These are phyloP conservation scores for Rallus limicola DNA, from an alignment of 2,113 vertebrate genomes.

Conservation along the genomic window DNA sequence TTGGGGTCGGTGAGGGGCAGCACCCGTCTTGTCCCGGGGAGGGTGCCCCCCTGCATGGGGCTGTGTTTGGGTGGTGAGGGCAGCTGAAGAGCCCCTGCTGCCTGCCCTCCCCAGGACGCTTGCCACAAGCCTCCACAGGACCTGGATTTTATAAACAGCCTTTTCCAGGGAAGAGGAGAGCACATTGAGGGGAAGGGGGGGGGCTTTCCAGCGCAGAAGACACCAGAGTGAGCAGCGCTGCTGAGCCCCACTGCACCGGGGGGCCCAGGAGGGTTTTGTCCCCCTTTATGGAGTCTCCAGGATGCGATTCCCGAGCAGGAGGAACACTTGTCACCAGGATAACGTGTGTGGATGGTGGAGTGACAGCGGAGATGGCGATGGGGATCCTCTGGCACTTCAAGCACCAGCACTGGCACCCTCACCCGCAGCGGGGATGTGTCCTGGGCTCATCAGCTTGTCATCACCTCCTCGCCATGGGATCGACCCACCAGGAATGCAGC, in stretches of 20 bases:
- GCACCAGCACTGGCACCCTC: too few relatives aligned
- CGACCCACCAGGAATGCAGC: fast-evolving
- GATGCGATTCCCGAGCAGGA: fast-evolving
- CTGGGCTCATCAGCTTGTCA: fast-evolving
- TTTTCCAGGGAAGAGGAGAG: not conserved
- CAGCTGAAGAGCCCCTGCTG: not conserved
- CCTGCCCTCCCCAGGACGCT: not conserved
- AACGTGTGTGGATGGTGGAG: too few relatives aligned
- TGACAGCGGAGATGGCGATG: too few relatives aligned
- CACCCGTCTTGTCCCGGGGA: too few relatives aligned
- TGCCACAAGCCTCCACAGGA: fast-evolving
- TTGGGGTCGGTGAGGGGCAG: too few relatives aligned
- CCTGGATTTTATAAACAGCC: fast-evolving
- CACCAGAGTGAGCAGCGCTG: fast-evolving
- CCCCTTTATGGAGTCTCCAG: not conserved
- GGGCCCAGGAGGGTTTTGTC: not conserved
- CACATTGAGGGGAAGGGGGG: not conserved
- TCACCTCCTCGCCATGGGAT: fast-evolving
- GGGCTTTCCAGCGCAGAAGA: not conserved
- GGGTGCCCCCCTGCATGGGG: not conserved
- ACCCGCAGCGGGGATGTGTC: fast-evolving
- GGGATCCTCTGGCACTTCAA: not conserved
- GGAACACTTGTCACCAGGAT: not conserved
- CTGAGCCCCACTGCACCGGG: not conserved
- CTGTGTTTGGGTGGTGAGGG: not conserved